Base-by-base conservation (phyloP, 1,140 invertebrate genomes). In the Globodera rostochiensis region DNA sequence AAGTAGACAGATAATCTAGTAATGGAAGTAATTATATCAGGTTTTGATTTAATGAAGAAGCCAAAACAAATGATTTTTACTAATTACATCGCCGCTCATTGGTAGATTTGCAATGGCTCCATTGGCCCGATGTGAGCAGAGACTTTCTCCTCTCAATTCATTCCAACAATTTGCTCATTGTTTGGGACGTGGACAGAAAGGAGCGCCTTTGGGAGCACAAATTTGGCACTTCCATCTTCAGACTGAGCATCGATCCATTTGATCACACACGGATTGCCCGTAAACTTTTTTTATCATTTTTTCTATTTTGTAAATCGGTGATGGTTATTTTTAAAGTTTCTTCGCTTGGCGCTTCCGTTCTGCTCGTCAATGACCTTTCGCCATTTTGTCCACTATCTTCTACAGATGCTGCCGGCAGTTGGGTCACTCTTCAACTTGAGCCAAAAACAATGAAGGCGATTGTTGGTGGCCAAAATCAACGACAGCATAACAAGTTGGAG, bases 61-160 rank as follows among this genome's bases (percentile, higher is more conserved):
- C 1, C 3, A 0, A 36, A 36, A 36, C 36, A 36, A 36, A 36
- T 36, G 36, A 36, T 36, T 36, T 36, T 36, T 36, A 36, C 36
- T 36, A 36, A 36, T 36, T 36, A 36, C 36, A 36, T n/a, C n/a
- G n/a, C 50, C 50, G 7, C 11, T 53, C 0, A 53, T 53, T 53
- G 50, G 50, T 7, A 84, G 83, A 84, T 66, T 57, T 84, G 75
- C 85, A 87, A 84, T 84, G 83, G 83, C 19, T 86, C 8, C 53
- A 66, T 66, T 84, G 73, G 85, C 85, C 71, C 8, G 86, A 84
- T 69, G 11, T 84, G 13, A 21, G 77, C 13, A 45, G 82, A 15
- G 82, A 84, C 21, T 84, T 84, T 74, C 53, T 84, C 6, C 50
- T 87, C 19, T 66, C 77, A 45, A 79, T 84, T 15, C 85, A 84